Conservation (phyloP, 2,113 vertebrate genomes). For the Pandion haliaetus region DNA sequence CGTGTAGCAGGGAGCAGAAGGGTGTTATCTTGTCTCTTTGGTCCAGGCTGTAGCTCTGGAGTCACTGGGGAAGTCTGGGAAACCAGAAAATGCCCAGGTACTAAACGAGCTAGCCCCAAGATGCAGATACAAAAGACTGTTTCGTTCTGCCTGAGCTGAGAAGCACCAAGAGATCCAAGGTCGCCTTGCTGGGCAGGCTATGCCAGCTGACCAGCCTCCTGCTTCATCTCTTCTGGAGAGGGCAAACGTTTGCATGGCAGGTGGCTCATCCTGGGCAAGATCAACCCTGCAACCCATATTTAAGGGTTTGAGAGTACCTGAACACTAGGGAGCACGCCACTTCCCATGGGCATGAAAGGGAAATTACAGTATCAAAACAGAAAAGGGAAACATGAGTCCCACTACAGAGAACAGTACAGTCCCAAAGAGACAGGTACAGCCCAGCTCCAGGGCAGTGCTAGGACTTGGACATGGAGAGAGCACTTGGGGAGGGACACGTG, state of each 20-base stretch:
- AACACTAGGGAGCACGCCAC: not conserved
- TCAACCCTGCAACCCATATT: not conserved
- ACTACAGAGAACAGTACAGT: not conserved
- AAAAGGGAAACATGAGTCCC: not conserved
- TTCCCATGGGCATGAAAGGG: not conserved
- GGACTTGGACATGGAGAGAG: not conserved
- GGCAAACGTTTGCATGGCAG: not conserved
- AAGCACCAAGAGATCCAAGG: not conserved
- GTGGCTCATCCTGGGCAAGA: not conserved
- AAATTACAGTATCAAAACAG: not conserved
- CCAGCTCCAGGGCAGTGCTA: not conserved
- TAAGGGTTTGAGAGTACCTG: not conserved
- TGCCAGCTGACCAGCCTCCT: not conserved
- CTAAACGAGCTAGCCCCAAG: not conserved
- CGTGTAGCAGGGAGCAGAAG: not conserved
- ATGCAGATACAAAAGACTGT: not conserved
- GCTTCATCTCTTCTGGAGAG: not conserved
- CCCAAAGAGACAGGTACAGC: not conserved
- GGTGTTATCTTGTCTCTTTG: not conserved
- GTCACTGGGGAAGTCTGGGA: not conserved
- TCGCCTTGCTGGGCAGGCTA: not conserved
- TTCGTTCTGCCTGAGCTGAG: slow-evolving; percentile 1
- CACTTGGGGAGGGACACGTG: fast-evolving
- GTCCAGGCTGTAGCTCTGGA: not conserved
- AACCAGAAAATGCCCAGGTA: not conserved